Evolutionary conservation across 2,113 vertebrate species (phyloP), one percentile per base, ranked within the genome.

Genomic region (Holacanthus passer): DNA sequence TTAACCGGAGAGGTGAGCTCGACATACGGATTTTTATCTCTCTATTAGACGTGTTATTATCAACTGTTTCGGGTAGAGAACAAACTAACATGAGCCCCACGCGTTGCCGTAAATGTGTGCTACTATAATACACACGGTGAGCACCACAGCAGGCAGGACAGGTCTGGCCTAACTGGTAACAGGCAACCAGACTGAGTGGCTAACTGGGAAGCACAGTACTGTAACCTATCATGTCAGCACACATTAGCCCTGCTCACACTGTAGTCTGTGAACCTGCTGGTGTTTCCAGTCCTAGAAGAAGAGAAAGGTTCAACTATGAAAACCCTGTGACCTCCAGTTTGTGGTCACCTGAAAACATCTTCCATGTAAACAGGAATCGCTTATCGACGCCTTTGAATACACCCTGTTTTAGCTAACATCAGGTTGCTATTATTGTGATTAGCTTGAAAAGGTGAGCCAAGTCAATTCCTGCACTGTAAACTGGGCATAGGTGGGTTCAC

Each of bases 1-100:
- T 88, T 73, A 87, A 85, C 73, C 73, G 78, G 81, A 89, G 82
- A 86, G 92, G 93, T 93, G 89, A 95, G 92, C 76, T 73, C 56
- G 10, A 89, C 73, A 47, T 81, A 69, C 41, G 76, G 48, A 31
- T 83, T 60, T 79, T 73, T 45, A 14, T 20, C 13, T 77, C 19
- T 58, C 58, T 22, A 0, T 89, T 73, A 47, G 72, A 59, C 75
- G 52, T 88, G 71, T 86, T 92, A 67, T 87, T 88, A 84, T 84
- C 68, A 81, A 68, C 58, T 22, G 55, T 67, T 67, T 4, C 53
- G 69, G 79, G 82, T 31, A 66, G 77, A 83, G 72, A 24, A 52
- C 29, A 1, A 52, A 17, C 62, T 39, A 4, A 85, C 78, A 31
- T 66, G 56, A 62, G 55, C 83, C 75, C 77, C 70, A 68, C 63